Conservation (phyloP, 2,113 vertebrate species). For the Romanogobio albipinnatus region DNA sequence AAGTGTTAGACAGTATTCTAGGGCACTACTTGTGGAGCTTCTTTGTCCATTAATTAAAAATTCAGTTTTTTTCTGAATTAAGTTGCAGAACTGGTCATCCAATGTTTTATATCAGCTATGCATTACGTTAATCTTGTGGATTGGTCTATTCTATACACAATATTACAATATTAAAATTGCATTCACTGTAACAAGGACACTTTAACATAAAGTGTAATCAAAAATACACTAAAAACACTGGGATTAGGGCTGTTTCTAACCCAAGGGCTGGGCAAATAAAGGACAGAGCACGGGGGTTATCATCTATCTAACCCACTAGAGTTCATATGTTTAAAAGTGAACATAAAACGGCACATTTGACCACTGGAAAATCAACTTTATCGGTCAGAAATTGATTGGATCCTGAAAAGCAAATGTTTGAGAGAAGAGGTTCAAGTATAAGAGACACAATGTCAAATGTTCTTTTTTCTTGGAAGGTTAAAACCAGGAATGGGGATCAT, state of each 20-base stretch:
- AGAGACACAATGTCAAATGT: neutral
- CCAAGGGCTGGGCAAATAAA: too few relatives aligned
- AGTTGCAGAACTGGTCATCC: too few relatives aligned
- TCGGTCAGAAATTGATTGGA: neutral
- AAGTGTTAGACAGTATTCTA: too few relatives aligned
- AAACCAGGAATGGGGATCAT: neutral
- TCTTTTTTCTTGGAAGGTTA: neutral
- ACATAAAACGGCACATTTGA: neutral
- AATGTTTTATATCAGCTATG: too few relatives aligned
- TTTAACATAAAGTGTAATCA: neutral
- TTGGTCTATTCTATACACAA: neutral
- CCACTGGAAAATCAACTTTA: neutral
- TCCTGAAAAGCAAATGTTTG: neutral
- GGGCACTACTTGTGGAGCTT: too few relatives aligned
- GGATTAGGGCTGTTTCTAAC: too few relatives aligned
- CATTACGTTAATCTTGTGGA: too few relatives aligned
- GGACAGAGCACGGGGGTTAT: too few relatives aligned
- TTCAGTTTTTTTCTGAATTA: too few relatives aligned
- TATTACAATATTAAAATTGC: neutral
- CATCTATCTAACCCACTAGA: too few relatives aligned
- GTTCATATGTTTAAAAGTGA: neutral
- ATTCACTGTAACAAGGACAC: neutral
- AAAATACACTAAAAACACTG: too few relatives aligned
- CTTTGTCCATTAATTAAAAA: too few relatives aligned
- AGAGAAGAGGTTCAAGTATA: neutral